Base-by-base conservation (phyloP, 1,140 invertebrate genomes). In the Drosophila neocordata region DNA sequence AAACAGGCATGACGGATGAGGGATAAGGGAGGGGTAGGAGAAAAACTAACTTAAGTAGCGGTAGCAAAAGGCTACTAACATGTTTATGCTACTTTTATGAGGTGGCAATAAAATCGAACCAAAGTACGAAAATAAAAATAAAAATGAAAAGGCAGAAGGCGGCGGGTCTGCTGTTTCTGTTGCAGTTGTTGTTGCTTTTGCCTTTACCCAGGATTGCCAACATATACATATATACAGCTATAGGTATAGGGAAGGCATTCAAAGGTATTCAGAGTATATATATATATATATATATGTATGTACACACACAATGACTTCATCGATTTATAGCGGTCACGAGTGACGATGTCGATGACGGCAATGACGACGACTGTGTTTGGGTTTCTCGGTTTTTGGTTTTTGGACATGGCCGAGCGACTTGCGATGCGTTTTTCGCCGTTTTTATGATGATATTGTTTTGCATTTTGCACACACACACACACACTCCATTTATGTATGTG, bases 71-170 rank as follows among this genome's bases (percentile, higher is more conserved):
- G 84, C 84, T 88, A 88, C 84, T 88, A 88, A 88, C 83, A 88
- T 88, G 83, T 88, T 88, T 88, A 88, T 83, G 83, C 84, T 88
- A 83, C 83, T 88, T 88, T 88, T 88, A 88, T 88, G 83, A 83
- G 83, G 57, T 55, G 83, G 83, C 84, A 88, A 87, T 88, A 88
- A 88, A 88, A 88, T 89, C 84, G 84, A 88, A 88, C 79, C 69
- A 79, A 48, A 74, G 72, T 88, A 89, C 69, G 83, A 87, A 88
- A 88, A 83, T 79, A 60, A 77, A 78, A 79, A 68, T 73, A 69
- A 77, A 70, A 79, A 83, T 60, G 41, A 63, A 73, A 74, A 74
- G 67, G 63, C 62, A 35, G 44, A 66, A 66, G 51, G 41, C 34
- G 27, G 67, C 38, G 31, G 15, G 52, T 11, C 55, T 18, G 8